These are phyloP conservation scores for Magallana nippona DNA, from an alignment of 2,888 invertebrate species.

Conservation along the genomic window DNA sequence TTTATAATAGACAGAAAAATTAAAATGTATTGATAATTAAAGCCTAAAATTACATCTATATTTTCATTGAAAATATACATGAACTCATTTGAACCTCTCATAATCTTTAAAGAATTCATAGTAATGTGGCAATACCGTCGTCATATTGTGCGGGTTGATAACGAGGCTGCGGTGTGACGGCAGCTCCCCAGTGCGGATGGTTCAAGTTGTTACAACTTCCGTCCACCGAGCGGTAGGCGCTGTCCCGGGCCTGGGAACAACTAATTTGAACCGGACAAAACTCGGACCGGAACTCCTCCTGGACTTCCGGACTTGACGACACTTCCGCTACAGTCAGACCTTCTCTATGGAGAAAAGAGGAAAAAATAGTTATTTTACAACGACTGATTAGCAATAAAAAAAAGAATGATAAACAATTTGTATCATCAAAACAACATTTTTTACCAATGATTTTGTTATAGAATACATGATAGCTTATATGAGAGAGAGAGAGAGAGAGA, in stretches of 20 bases:
- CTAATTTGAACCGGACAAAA: neutral
- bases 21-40: too few relatives aligned
- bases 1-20: too few relatives aligned
- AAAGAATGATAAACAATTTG: too few relatives aligned
- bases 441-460: too few relatives aligned
- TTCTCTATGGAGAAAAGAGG: neutral
- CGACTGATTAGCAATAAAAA: too few relatives aligned
- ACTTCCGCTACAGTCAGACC: neutral
- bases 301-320: neutral
- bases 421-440: too few relatives aligned
- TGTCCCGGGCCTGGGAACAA: neutral
- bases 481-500: too few relatives aligned
- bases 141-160: conserved; percentile 27
- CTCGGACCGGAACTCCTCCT: neutral
- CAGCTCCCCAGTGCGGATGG: conserved; percentile 33
- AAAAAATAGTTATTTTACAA: too few relatives aligned
- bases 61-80: neutral
- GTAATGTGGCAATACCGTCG: neutral
- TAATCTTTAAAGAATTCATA: too few relatives aligned
- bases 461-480: too few relatives aligned
- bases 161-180: conserved; percentile 33
- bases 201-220: conserved; percentile 32
- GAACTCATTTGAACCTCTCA: too few relatives aligned
- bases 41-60: too few relatives aligned
- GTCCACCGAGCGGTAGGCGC: conserved; percentile 24